Evolutionary conservation across 30 jellyfish, hydroid and myxozoan genomes (phyloP).

Genomic region (Hydractinia symbiolongicarpus): DNA sequence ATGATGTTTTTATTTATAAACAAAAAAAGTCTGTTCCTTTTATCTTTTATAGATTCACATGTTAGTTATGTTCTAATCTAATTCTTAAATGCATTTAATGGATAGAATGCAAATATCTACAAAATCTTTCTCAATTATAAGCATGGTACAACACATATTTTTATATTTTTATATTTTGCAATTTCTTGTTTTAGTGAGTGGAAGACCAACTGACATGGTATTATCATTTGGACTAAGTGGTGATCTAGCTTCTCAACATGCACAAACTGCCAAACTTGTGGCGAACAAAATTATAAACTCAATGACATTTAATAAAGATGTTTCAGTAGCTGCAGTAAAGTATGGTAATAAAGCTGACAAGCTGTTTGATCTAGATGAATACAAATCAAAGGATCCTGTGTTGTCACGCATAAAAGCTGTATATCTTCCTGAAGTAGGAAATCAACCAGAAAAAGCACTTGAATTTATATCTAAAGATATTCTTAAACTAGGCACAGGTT

Average conservation of each 20-base stretch:
- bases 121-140: no score
- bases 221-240: conserved; percentile 12
- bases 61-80: no score
- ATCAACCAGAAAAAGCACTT: conserved; percentile 11
- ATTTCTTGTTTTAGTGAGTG: neutral
- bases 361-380: neutral
- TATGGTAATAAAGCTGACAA: conserved; percentile 6
- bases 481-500: conserved; percentile 8
- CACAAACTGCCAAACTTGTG: neutral
- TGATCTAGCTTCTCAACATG: neutral
- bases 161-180: no score
- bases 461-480: neutral
- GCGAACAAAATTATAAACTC: neutral
- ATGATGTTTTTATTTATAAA: no score
- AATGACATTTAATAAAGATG: neutral
- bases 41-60: no score
- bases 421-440: neutral
- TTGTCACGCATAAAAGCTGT: neutral
- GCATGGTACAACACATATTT: no score
- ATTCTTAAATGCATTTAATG: no score
- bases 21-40: no score
- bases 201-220: conserved; percentile 3
- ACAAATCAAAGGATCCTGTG: neutral
- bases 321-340: conserved; percentile 8
- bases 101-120: no score